These are phyloP conservation scores for Gymnocypris eckloni DNA, from an alignment of 2,797 vertebrate genomes.

Conservation along the genomic window DNA sequence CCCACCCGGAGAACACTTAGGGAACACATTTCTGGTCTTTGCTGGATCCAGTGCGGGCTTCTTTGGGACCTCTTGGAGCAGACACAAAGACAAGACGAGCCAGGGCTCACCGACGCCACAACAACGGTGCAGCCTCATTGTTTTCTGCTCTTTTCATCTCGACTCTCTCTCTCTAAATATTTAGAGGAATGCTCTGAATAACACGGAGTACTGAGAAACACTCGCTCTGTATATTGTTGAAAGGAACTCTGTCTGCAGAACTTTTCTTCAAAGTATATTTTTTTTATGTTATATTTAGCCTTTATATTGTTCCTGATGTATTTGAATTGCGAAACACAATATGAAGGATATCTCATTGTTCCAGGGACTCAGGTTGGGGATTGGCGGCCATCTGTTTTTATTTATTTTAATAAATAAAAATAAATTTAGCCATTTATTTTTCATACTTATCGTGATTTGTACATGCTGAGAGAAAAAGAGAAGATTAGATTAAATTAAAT, in stretches of 20 bases:
- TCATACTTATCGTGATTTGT: conserved; percentile 74
- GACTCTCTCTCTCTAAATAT: conserved; percentile 84
- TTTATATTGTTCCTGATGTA: conserved; percentile 71
- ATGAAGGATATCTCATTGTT: conserved; percentile 5
- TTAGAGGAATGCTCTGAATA: conserved; percentile 81
- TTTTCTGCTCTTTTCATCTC: conserved; percentile 82
- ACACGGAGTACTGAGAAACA: conserved; percentile 80
- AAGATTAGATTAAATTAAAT: conserved; percentile 29
- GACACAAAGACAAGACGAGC: conserved; percentile 79
- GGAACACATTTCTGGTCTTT: not conserved
- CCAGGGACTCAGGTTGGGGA: conserved; percentile 75
- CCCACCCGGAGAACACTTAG: not conserved
- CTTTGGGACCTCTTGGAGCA: conserved; percentile 55
- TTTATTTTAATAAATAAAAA: too few species aligned
- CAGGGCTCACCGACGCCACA: conserved; percentile 78
- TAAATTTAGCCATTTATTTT: conserved; percentile 74
- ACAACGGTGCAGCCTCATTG: conserved; percentile 80
- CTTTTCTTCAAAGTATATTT: conserved; percentile 80
- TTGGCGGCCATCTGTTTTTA: conserved; percentile 67
- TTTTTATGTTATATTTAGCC: conserved; percentile 78
- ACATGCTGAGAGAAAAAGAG: conserved; percentile 61
- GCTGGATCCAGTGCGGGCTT: conserved; percentile 48
- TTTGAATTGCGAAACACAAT: conserved; percentile 59
- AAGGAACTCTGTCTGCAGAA: conserved; percentile 72
- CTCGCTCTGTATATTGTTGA: conserved; percentile 83